phyloP scores from a whole-genome alignment of 2,113 vertebrate genomes.

The Electrona antarctica region DNA sequence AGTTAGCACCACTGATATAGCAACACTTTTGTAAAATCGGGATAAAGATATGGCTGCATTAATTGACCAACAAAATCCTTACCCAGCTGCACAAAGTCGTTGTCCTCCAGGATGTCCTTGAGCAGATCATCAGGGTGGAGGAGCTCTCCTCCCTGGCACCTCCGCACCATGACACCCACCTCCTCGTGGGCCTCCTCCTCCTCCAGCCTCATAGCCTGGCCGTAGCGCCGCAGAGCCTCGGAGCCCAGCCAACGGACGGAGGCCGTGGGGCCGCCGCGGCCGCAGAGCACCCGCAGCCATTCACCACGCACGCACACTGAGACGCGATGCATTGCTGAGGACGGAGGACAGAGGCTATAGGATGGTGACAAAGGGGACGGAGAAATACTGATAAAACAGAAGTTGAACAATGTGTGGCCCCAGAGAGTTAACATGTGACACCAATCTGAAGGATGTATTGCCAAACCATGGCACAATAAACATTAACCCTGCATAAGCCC shows the following conservation, averaged over 20 bases:
- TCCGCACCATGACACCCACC: conserved; percentile 74
- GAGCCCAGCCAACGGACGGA: conserved; percentile 78
- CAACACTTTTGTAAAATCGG: no score
- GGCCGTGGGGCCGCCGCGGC: neutral
- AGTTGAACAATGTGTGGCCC: no score
- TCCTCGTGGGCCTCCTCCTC: conserved; percentile 58
- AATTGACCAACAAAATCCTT: conserved; percentile 46
- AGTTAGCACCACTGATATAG: no score
- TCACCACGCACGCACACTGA: conserved; percentile 82
- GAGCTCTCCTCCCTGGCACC: conserved; percentile 80
- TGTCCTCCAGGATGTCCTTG: conserved; percentile 81
- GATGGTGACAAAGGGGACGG: no score
- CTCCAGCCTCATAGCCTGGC: conserved; percentile 78
- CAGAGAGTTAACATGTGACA: no score
- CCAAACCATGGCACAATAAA: no score
- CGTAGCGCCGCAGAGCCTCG: conserved; percentile 82
- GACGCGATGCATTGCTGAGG: conserved; percentile 78
- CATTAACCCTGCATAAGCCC: no score
- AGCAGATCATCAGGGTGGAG: conserved; percentile 77
- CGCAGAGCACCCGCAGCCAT: conserved; percentile 81
- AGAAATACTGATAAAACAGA: no score
- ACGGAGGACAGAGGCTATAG: no score
- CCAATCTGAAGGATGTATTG: no score
- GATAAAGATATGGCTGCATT: no score
- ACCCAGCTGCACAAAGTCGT: conserved; percentile 88